These are phyloP conservation scores for Hermatobates lingyangjiaoensis DNA, from an alignment of 1,140 invertebrate genomes.

Conservation along the genomic window DNA sequence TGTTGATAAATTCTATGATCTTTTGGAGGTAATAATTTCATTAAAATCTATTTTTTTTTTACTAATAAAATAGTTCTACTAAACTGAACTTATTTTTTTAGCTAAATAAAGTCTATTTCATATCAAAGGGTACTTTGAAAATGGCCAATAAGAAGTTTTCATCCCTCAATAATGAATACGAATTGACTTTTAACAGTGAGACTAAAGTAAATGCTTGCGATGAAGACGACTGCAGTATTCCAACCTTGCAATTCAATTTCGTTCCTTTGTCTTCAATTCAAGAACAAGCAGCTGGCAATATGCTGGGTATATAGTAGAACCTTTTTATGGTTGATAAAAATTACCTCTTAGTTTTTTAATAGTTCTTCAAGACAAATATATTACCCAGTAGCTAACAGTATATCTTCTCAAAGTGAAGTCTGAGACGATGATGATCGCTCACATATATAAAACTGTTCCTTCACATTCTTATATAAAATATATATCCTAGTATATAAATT, in stretches of 20 bases:
- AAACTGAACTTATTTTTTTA: constrained; percentile 20
- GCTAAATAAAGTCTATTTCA: constrained; percentile 72
- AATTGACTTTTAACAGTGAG: constrained; percentile 75
- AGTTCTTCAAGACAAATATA: not conserved
- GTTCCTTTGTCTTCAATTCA: constrained; percentile 55
- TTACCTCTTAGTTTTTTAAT: constrained; percentile 4
- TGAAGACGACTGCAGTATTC: constrained; percentile 41
- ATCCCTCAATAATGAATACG: constrained; percentile 81
- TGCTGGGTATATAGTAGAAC: constrained; percentile 40
- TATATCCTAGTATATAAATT: too few species aligned
- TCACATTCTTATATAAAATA: too few species aligned
- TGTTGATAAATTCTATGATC: constrained; percentile 77
- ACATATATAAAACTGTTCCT: too few species aligned
- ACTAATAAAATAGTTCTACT: not conserved
- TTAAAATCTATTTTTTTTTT: constrained; percentile 5
- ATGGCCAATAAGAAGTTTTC: constrained; percentile 81
- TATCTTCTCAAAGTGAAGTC: too few species aligned
- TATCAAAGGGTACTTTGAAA: constrained; percentile 64
- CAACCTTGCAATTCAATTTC: constrained; percentile 69
- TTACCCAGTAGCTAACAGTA: not conserved
- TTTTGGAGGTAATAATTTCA: constrained; percentile 51
- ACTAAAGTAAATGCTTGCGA: constrained; percentile 54
- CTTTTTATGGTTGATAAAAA: not conserved
- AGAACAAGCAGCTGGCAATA: constrained; percentile 37
- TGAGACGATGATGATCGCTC: too few species aligned